Conservation (phyloP, 2,888 invertebrate species). For the Acanthosepion esculentum region DNA sequence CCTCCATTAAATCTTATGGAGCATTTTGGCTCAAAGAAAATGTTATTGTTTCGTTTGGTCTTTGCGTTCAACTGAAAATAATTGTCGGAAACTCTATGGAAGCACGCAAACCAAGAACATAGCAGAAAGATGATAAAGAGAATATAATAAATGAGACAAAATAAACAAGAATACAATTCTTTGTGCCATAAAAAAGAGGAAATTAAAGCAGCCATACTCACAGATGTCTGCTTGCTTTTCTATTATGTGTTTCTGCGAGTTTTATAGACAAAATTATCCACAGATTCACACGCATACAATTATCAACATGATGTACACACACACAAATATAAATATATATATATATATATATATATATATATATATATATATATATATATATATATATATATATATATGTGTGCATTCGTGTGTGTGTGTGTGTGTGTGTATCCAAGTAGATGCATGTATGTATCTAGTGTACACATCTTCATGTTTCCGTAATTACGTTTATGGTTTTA, state of each 20-base stretch:
- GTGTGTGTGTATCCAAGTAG: background rate
- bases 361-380: no score
- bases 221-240: background rate
- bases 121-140: background rate
- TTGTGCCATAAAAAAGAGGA: background rate
- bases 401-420: background rate
- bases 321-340: no score
- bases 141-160: background rate
- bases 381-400: no score
- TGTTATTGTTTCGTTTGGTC: constrained; percentile 8
- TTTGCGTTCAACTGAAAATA: background rate
- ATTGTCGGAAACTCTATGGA: background rate
- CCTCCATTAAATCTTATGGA: background rate
- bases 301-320: no score
- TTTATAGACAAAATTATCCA: background rate
- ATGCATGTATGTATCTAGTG: background rate
- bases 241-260: background rate
- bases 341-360: no score
- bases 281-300: background rate
- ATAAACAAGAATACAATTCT: background rate
- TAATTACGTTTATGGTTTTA: no score
- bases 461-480: no score
- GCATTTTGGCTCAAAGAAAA: background rate
- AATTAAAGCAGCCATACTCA: background rate
- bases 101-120: background rate